phyloP scores from a whole-genome alignment of 1,140 invertebrate genomes.

The Drosophila tropicalis region DNA sequence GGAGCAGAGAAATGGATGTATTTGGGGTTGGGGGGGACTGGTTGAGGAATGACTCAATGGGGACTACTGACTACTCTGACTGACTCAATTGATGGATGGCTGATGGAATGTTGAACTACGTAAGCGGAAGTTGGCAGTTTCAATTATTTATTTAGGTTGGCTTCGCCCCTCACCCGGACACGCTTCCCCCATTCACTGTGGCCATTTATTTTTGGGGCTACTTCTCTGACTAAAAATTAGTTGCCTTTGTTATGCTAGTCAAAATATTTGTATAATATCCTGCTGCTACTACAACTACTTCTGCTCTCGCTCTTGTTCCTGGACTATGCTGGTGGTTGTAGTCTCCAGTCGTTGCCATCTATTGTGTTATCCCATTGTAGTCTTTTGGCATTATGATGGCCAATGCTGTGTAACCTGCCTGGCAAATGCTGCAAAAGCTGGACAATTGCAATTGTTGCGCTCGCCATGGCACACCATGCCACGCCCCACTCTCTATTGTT shows the following conservation, averaged over 20 bases:
- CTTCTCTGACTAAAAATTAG: constrained; percentile 9
- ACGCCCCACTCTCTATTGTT: constrained; percentile 9
- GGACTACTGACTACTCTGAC: constrained; percentile 13
- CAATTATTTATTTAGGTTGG: constrained; percentile 23
- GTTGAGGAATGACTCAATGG: constrained; percentile 8
- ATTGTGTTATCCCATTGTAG: constrained; percentile 21
- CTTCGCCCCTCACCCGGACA: not conserved
- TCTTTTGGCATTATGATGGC: constrained; percentile 22
- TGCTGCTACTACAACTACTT: not conserved
- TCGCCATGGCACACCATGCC: not conserved
- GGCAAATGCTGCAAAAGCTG: constrained; percentile 16
- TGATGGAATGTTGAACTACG: constrained; percentile 21
- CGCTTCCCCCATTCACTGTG: not conserved
- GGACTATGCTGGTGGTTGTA: not conserved
- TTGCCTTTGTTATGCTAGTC: constrained; percentile 16
- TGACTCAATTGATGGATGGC: constrained; percentile 21
- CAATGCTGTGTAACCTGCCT: constrained; percentile 22
- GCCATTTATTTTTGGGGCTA: constrained; percentile 1
- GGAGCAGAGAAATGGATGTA: too few relatives aligned
- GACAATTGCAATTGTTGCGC: constrained; percentile 20
- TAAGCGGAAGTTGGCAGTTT: constrained; percentile 23
- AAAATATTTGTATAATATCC: constrained; percentile 17
- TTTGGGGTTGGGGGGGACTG: not conserved
- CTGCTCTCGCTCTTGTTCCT: not conserved
- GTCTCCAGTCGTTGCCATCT: constrained; percentile 1